Conservation (phyloP, 2,888 invertebrate species). For the Drosophila mimica region DNA sequence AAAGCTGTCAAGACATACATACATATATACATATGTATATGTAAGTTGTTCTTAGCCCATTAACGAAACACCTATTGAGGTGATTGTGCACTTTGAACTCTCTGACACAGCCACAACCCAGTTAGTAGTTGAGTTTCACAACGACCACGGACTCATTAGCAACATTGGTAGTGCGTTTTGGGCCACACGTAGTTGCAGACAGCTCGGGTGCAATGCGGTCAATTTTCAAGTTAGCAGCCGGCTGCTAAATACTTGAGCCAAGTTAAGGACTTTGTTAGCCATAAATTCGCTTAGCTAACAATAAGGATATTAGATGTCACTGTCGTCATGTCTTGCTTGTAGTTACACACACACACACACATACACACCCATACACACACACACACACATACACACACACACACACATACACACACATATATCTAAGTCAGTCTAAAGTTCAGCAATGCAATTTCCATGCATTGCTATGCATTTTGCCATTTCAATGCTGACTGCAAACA, state of each 20-base stretch:
- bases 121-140: constrained; percentile 43
- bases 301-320: constrained; percentile 80
- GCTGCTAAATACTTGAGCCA: constrained; percentile 53
- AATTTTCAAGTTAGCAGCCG: constrained; percentile 48
- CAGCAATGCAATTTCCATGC: constrained; percentile 66
- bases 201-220: constrained; percentile 14
- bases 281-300: constrained; percentile 76
- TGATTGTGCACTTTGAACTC: constrained; percentile 24
- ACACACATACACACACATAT: background rate
- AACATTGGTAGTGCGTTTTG: constrained; percentile 31
- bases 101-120: constrained; percentile 17
- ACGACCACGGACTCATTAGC: constrained; percentile 48
- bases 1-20: constrained; percentile 6
- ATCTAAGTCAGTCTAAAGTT: constrained; percentile 34
- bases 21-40: background rate
- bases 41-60: constrained; percentile 36
- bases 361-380: background rate
- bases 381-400: background rate
- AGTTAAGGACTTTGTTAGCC: constrained; percentile 73
- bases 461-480: constrained; percentile 48
- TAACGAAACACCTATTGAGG: constrained; percentile 48
- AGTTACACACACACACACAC: background rate
- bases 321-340: constrained; percentile 57
- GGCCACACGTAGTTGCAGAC: constrained; percentile 26
- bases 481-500: constrained; percentile 25